Evolutionary conservation across 1,140 invertebrate species (phyloP), one percentile per base, ranked within the genome.

Genomic region (Drosophila teissieri): DNA sequence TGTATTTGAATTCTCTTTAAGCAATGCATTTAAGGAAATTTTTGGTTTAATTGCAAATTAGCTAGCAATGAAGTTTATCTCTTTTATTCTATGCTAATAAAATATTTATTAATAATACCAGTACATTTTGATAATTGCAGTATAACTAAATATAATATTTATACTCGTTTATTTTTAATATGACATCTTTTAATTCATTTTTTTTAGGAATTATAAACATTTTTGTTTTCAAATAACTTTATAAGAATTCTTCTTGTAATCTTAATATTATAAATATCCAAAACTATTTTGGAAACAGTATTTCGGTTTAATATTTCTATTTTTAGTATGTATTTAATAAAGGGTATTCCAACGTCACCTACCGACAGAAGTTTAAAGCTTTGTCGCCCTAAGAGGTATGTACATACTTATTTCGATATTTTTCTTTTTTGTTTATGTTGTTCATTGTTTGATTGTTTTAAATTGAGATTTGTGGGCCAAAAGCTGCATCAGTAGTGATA

Each of bases 391-490:
- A 56, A 46, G 15, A 34, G 60, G 56, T 61, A 37, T 39, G 37
- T 39, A 36, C 7, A 4, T 36, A 39, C 4, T 12, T 39, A 31
- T 22, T 56, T 68, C 7, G 61, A 24, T 19, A 37, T 64, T 76
- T 79, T 63, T 74, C 69, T 24, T 60, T 53, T 60, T 36, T 44
- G 48, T 70, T 85, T 74, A 57, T 80, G 63, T 53, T 81, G 78
- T 83, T 62, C 78, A 82, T 79, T 79, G 78, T 88, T 86, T 86
- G 78, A 86, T 86, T 88, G 83, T 86, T 86, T 88, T 86, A 86
- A 86, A 86, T 82, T 86, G 60, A 88, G 75, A 86, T 86, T 88
- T 86, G 83, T 86, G 75, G 78, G 70, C 70, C 72, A 88, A 76
- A 80, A 78, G 70, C 70, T 52, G 60, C 78, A 54, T 54, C 69